Evolutionary conservation across 1,140 invertebrate genomes (phyloP), one percentile per base, ranked within the genome.

Genomic region (Cryptotermes secundus): DNA sequence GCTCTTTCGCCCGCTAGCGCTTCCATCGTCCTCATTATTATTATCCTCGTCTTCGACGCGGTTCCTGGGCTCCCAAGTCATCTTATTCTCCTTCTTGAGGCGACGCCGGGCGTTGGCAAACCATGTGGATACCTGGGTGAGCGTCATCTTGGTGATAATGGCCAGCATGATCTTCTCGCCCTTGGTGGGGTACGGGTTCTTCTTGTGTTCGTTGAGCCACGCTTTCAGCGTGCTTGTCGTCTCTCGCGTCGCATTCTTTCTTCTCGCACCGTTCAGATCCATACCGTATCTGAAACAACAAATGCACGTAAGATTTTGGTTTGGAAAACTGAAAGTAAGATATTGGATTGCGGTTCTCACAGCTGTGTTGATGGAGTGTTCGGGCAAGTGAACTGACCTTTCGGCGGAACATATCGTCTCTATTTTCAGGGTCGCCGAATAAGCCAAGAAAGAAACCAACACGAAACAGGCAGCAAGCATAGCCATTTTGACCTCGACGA

Each of bases 111-210:
- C 98, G 90, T 99, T 99, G 42, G 98, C 98, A 89, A 99, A 99
- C 98, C 98, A 99, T 88, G 98, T 99, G 35, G 98, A 99, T 42
- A 99, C 97, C 90, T 99, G 98, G 12, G 98, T 99, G 79, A 99
- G 90, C 36, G 98, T 99, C 98, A 99, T 99, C 91, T 99, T 99
- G 80, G 98, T 99, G 87, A 99, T 98, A 88, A 99, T 98, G 72
- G 98, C 98, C 87, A 99, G 92, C 97, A 99, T 99, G 86, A 99
- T 99, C 91, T 99, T 99, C 90, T 99, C 98, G n/a, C 97, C 98
- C 91, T 99, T 99, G 49, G 98, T 99, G 12, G 98, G 98, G 90
- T 99, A 99, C 0, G 98, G 98, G 90, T 99, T 99, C 91, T 99
- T 99, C 90, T 98, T 97, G 92, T 99, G 98, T 88, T 99, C 97